These are phyloP conservation scores for Triplophysa rosa DNA, from an alignment of 2,113 vertebrate species.

Conservation along the genomic window DNA sequence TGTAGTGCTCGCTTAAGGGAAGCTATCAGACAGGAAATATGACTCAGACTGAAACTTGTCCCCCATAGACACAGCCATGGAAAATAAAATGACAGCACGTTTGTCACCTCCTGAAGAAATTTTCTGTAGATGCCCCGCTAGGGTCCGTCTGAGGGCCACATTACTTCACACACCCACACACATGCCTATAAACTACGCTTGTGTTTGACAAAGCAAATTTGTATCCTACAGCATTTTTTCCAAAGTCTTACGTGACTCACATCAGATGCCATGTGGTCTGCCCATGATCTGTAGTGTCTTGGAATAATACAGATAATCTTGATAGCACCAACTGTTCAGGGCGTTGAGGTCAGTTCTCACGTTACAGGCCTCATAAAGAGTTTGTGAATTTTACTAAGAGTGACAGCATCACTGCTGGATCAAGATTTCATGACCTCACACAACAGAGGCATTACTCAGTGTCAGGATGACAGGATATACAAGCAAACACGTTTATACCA, in stretches of 20 bases:
- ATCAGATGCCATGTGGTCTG: slow-evolving; percentile 8
- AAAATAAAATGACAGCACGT: neutral
- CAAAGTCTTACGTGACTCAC: slow-evolving; percentile 27
- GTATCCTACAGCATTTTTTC: slow-evolving; percentile 27
- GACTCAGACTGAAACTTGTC: neutral
- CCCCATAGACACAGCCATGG: neutral
- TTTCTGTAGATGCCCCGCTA: neutral
- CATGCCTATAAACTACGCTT: slow-evolving; percentile 3
- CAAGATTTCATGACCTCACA: slow-evolving; percentile 34
- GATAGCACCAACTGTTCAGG: slow-evolving; percentile 24
- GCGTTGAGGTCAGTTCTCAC: slow-evolving; percentile 19
- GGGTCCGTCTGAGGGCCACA: neutral
- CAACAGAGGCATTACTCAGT: slow-evolving; percentile 19
- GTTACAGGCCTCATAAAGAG: slow-evolving; percentile 22
- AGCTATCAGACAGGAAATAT: neutral
- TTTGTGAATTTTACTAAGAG: slow-evolving; percentile 7
- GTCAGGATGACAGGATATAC: slow-evolving; percentile 10
- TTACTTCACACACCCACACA: slow-evolving; percentile 5
- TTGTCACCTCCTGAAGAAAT: slow-evolving; percentile 23
- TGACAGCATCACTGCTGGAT: slow-evolving; percentile 21
- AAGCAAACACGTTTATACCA: slow-evolving; percentile 22
- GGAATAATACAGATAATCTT: slow-evolving; percentile 29
- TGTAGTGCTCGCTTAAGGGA: neutral
- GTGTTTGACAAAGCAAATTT: neutral
- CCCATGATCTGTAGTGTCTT: slow-evolving; percentile 10